Evolutionary conservation across 2,888 invertebrate species (phyloP), one percentile per base, ranked within the genome.

Genomic region (Taphrorychus bicolor): DNA sequence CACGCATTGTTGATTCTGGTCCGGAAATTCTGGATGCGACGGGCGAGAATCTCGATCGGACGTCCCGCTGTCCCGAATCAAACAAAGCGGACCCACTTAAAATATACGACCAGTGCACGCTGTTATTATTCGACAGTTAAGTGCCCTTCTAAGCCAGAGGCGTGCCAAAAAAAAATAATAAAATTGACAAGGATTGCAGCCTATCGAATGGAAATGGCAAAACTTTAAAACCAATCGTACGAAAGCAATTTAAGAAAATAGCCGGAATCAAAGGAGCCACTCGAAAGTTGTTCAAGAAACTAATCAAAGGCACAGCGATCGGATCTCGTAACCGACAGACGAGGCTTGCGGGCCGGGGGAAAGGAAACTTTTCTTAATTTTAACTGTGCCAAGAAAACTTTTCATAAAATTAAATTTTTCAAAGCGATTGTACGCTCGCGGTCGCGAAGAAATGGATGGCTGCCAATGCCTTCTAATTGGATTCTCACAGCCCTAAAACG

Each of bases 331-430:
- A 63, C 63, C 63, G 56, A 7, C 57, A 58, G 41, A 54, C 32
- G 52, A 16, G 17, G 3, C 11, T n/a, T 14, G 9, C 16, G 48
- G 48, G 48, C n/a, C 18, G n/a, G 4, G 18, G 19, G 51, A 51
- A 51, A 45, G 40, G 52, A 60, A 68, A 68, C 53, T 59, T 69
- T 69, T 69, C 62, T 59, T 66, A 69, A 66, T 69, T 69, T 69
- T 66, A 66, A 66, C 61, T 57, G 69, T 59, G 60, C 49, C 65
- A 57, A 59, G 57, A 58, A 66, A 69, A 61, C 17, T 66, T 69
- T 69, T 62, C 61, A 66, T 69, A 69, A 69, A 69, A 69, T 69
- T 69, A 59, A 62, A 69, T 66, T 69, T 69, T 69, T 69, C 42
- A 64, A 59, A 59, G 62, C 59, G 63, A 64, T 67, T 61, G 57